These are phyloP conservation scores for Cardiocondyla obscurior DNA, from an alignment of 1,140 invertebrate genomes.

Conservation along the genomic window DNA sequence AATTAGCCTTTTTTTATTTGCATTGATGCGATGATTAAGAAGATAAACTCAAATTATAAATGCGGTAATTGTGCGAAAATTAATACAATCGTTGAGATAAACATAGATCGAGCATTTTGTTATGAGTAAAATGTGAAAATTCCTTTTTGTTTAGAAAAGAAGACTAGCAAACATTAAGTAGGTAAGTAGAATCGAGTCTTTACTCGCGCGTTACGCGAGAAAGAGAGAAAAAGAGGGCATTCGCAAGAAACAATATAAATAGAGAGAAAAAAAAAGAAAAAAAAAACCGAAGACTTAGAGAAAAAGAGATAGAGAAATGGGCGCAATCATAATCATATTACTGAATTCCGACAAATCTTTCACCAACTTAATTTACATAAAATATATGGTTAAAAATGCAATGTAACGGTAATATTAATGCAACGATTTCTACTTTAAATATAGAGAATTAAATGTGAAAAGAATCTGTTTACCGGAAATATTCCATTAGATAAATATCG, in stretches of 20 bases:
- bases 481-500: conserved; percentile 27
- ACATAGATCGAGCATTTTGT: background rate
- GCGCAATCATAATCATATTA: conserved; percentile 31
- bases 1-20: background rate
- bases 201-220: conserved; percentile 67
- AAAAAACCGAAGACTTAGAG: background rate
- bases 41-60: background rate
- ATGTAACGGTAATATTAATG: conserved; percentile 18
- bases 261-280: conserved; percentile 22
- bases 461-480: conserved; percentile 6
- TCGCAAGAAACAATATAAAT: conserved; percentile 11
- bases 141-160: conserved; percentile 59
- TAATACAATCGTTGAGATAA: background rate
- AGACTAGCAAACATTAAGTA: conserved; percentile 68
- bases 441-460: background rate
- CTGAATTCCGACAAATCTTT: conserved; percentile 31
- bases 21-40: background rate
- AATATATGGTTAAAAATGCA: conserved; percentile 7
- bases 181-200: conserved; percentile 73
- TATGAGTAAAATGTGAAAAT: conserved; percentile 44
- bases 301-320: background rate
- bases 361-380: background rate
- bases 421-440: background rate
- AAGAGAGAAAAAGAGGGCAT: conserved; percentile 36
- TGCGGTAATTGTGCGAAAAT: background rate